Base-by-base conservation (phyloP, 1,140 invertebrate species). In the Achroia grisella region DNA sequence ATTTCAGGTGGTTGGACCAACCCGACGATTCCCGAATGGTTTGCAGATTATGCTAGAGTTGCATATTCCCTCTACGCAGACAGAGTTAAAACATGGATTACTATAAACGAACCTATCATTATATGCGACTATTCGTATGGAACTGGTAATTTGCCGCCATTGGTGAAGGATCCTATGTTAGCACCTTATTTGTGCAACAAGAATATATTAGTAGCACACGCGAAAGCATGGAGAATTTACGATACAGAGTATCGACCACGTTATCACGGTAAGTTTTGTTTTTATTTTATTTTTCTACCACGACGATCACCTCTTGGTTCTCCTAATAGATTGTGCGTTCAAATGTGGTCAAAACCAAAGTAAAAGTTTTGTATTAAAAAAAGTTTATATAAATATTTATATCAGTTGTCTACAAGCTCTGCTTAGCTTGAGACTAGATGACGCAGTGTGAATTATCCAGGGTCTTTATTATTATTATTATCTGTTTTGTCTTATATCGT, bases 211-310 rank as follows among this genome's bases (percentile, higher is more conserved):
- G 74, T 81, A 50, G 83, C 89, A 0, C 89, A 90, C 58, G 88
- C 87, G 2, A 85, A 79, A 62, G 86, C 80, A 1, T 88, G 86
- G 35, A 80, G 84, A 39, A 74, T 91, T 40, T 92, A 91, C 52
- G 71, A 90, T 32, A 53, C 81, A 1, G 67, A 88, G 35, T 92
- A 89, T 59, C 80, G 86, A 48, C 0, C 52, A 8, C 49, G 47
- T 0, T 44, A 36, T 11, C 6, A 36, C 5, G 42, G 42, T 44
- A 13, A n/a, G 32, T 35, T 35, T 15, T 42, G 30, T 10, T 14
- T 34, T 23, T 23, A 23, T 6, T 3, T 23, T 23, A 3, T 2
- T 23, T 23, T 23, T 23, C 6, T 23, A 3, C 6, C 6, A 23
- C 6, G 17, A 3, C 2, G 2, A 23, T 6, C 6, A 2, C 17